Percentiles rank a stretch among this genome's conserved stretches.
These are phyloP conservation scores for Ranitomeya imitator DNA, from an alignment of 2,113 vertebrate species.

Conservation along the genomic window DNA sequence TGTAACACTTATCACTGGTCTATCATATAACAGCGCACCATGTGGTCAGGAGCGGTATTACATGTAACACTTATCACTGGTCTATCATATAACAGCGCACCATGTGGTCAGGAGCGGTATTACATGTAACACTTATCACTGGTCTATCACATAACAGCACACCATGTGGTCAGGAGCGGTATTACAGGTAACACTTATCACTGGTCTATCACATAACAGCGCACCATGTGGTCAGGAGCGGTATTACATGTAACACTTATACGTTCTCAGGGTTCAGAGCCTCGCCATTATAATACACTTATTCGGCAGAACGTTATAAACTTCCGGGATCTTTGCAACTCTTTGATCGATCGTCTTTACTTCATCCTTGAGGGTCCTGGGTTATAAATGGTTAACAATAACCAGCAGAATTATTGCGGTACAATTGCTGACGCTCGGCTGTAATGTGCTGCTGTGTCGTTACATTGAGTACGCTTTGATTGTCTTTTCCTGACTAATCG, in stretches of 20 bases:
- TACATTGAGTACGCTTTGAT: conserved; percentile 34
- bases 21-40: too few species aligned
- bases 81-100: too few species aligned
- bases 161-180: too few species aligned
- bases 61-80: not conserved
- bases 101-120: too few species aligned
- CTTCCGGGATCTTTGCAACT: not conserved
- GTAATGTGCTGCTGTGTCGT: conserved; percentile 42
- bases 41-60: not conserved
- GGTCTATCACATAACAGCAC: too few species aligned
- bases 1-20: not conserved
- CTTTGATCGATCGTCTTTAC: not conserved
- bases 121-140: not conserved
- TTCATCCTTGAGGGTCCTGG: not conserved
- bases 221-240: not conserved
- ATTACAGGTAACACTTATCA: not conserved
- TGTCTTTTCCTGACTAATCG: conserved; percentile 45
- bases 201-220: too few species aligned
- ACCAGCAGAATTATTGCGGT: not conserved
- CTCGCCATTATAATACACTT: not conserved
- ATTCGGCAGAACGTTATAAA: not conserved
- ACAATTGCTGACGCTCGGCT: not conserved
- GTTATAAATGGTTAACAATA: not conserved
- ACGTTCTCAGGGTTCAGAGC: too few species aligned
- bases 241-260: not conserved